A percentile compares a stretch with the other conserved stretches of the same genome.
These are phyloP conservation scores for Willisornis vidua DNA, from an alignment of 2,113 vertebrate genomes.

Conservation along the genomic window DNA sequence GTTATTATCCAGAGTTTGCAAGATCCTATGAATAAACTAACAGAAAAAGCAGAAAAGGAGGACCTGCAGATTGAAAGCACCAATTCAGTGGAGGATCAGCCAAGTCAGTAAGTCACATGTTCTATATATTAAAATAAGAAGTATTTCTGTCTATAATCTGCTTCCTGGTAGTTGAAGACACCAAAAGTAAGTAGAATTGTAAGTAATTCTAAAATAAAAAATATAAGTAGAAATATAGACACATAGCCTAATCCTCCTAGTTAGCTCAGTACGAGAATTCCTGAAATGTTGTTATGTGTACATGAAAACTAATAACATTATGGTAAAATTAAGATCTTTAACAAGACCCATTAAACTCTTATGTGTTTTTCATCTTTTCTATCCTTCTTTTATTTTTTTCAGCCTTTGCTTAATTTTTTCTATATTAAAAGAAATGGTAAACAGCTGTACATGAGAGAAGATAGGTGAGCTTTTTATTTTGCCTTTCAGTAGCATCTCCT, in stretches of 20 bases:
- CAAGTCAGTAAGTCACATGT: constrained; percentile 80
- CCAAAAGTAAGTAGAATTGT: neutral
- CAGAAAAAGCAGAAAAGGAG: constrained; percentile 79
- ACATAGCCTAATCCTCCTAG: neutral
- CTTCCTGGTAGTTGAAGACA: neutral
- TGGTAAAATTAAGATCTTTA: neutral
- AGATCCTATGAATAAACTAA: constrained; percentile 81
- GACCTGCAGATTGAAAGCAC: constrained; percentile 47
- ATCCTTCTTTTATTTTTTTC: neutral
- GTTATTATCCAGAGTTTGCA: constrained; percentile 77
- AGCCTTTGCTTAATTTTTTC: neutral
- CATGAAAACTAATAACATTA: neutral
- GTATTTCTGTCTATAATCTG: neutral
- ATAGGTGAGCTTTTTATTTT: neutral
- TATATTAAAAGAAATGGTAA: neutral
- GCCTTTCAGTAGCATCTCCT: constrained; percentile 6
- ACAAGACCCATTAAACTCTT: neutral
- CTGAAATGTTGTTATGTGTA: neutral
- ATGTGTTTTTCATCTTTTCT: neutral
- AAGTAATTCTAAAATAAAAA: neutral
- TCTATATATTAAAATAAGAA: neutral
- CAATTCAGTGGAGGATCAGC: constrained; percentile 50
- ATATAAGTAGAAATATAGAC: neutral
- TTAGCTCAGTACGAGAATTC: neutral
- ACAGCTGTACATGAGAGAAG: neutral